Evolutionary conservation across 1,140 invertebrate species (phyloP).

Genomic region (Drosophila bocki): DNA sequence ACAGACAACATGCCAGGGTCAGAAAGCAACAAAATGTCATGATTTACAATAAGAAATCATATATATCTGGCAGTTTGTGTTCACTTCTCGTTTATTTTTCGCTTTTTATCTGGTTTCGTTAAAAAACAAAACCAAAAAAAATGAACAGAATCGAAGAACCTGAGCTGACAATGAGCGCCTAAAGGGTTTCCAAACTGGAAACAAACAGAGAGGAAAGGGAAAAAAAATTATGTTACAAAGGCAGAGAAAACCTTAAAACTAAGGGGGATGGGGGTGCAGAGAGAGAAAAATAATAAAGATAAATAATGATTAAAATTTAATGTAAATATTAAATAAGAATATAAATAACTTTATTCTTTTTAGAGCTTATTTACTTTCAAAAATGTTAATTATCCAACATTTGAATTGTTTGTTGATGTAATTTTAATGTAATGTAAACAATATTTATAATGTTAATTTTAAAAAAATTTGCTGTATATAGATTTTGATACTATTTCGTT

Average conservation of each 20-base stretch:
- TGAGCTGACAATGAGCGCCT: conserved; percentile 76
- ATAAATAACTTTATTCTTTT: background rate
- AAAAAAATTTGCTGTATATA: background rate
- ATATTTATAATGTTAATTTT: too few relatives aligned
- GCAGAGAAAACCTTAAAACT: conserved; percentile 57
- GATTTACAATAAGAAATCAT: conserved; percentile 82
- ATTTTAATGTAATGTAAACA: background rate
- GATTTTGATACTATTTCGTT: background rate
- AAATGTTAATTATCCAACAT: background rate
- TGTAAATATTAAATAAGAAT: too few relatives aligned
- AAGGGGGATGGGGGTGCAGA: conserved; percentile 8
- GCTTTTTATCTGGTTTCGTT: conserved; percentile 44
- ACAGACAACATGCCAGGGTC: conserved; percentile 47
- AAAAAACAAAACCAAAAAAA: conserved; percentile 36
- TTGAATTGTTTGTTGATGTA: background rate
- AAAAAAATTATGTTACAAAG: conserved; percentile 73
- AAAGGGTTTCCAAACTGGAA: conserved; percentile 74
- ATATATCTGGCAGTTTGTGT: conserved; percentile 64
- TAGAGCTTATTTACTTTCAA: background rate
- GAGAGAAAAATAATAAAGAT: background rate
- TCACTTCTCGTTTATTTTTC: conserved; percentile 44
- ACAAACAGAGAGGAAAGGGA: conserved; percentile 43
- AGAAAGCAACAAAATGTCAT: conserved; percentile 77
- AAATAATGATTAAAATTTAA: too few relatives aligned
- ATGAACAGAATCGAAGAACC: conserved; percentile 47